Evolutionary conservation across 30 jellyfish, hydroid and myxozoan genomes (phyloP), one percentile per base, ranked within the genome.

Genomic region (Haliclystus octoradiatus): DNA sequence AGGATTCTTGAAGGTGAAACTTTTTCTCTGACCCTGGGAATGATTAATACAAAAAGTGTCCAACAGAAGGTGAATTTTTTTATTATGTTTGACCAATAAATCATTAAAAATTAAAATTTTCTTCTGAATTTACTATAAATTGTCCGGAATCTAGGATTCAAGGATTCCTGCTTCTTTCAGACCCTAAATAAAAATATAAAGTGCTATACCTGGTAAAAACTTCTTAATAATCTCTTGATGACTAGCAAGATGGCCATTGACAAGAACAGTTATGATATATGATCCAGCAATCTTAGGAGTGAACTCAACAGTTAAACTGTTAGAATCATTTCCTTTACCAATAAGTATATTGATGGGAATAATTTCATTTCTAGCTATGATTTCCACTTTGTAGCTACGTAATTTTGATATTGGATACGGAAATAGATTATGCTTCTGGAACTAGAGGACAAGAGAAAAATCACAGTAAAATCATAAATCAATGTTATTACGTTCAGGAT

Each of bases 201-300:
- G 12, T 53, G 31, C 68, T 13, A 5, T 73, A 73, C 84, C 84
- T 73, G 84, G 68, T 28, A 26, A 28, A 63, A 52, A 73, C 24
- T 57, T 33, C 50, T 73, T 73, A 15, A 12, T 23, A 33, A 29
- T 26, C 7, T 66, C 68, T 4, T 19, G 23, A 26, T 73, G 24
- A 23, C 78, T 73, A 28, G 46, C 77, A n/a, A 13, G 34, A 0
- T 29, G 34, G 23, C 83, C 83, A 75, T 75, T 50, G 2, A 77
- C 86, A 24, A 75, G 31, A 12, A 75, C 53, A 24, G 86, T 53
- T 14, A 75, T 66, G 13, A 26, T 14, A 66, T 75, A 75, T 28
- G 14, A 22, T 2, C 78, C 78, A 31, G 83, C 75, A 23, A 71
- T 52, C 3, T 57, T 65, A 0, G 92, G 92, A 23, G 92, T 79